phyloP scores from a whole-genome alignment of 2,113 vertebrate genomes.

The Acinonyx jubatus region DNA sequence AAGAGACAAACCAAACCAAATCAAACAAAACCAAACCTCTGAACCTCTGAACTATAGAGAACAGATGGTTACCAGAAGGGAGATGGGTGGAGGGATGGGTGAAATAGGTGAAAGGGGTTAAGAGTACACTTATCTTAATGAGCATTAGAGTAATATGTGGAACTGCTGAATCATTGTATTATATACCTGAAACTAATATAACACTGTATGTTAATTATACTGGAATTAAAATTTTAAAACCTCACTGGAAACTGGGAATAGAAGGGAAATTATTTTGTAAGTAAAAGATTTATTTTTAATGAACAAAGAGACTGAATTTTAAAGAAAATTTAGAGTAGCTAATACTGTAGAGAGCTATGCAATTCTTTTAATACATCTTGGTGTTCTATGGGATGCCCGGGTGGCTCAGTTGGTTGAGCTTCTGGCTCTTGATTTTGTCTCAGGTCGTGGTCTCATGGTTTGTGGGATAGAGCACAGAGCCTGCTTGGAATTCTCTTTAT shows the following conservation, averaged over 20 bases:
- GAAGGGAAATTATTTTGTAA: background rate
- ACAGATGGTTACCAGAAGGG: background rate
- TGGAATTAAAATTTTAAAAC: background rate
- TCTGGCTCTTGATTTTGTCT: too few species aligned
- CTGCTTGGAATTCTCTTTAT: too few species aligned
- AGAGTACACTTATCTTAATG: background rate
- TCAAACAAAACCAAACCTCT: background rate
- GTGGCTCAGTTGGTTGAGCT: too few species aligned
- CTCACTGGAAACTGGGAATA: background rate
- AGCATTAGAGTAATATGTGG: background rate
- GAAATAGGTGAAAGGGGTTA: background rate
- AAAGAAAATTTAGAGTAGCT: constrained; percentile 59
- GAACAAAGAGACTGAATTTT: constrained; percentile 76
- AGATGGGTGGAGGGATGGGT: background rate
- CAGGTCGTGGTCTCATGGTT: too few species aligned
- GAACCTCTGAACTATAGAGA: background rate
- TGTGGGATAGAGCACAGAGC: too few species aligned
- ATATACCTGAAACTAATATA: background rate
- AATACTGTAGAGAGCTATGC: constrained; percentile 43
- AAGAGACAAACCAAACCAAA: background rate
- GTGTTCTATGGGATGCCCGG: background rate
- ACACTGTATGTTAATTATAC: background rate
- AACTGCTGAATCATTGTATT: background rate
- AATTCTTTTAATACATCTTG: constrained; percentile 25
- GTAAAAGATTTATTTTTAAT: constrained; percentile 75